phyloP scores from a whole-genome alignment of 2,797 vertebrate species.

The Acomys russatus region DNA sequence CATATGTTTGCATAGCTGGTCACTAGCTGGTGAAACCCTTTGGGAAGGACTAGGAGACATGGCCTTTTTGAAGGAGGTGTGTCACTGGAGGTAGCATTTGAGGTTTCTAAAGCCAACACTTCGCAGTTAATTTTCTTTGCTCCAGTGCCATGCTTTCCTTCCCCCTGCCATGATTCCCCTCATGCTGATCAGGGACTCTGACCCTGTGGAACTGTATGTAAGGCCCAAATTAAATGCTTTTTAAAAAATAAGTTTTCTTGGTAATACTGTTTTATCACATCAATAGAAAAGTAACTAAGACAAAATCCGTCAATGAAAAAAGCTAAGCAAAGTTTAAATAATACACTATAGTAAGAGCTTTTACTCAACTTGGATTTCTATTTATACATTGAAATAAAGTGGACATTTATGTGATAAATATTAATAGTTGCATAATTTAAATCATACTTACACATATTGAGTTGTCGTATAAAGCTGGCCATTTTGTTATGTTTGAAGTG shows the following conservation, averaged over 20 bases:
- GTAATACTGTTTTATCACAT: not conserved
- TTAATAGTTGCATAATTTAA: not conserved
- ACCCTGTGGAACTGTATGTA: too few relatives aligned
- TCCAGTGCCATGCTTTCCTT: not conserved
- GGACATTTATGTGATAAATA: not conserved
- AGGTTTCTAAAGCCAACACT: not conserved
- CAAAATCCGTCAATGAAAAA: not conserved
- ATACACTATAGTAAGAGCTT: not conserved
- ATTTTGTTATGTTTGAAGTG: slow-evolving; percentile 91
- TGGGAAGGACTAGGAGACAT: not conserved
- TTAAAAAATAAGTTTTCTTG: not conserved
- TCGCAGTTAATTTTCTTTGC: not conserved
- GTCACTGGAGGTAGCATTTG: not conserved
- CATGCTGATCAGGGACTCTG: not conserved
- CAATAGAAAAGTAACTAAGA: slow-evolving; percentile 6
- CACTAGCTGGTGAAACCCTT: not conserved
- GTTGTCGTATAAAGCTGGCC: slow-evolving; percentile 89
- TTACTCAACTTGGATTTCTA: not conserved
- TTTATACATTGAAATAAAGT: not conserved
- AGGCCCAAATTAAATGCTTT: not conserved
- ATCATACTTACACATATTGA: slow-evolving; percentile 89
- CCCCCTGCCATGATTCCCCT: too few relatives aligned
- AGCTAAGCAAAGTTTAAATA: not conserved
- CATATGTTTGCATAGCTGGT: not conserved
- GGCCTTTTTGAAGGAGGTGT: not conserved